Evolutionary conservation across 2,797 vertebrate species (phyloP).

Genomic region (Huso huso): DNA sequence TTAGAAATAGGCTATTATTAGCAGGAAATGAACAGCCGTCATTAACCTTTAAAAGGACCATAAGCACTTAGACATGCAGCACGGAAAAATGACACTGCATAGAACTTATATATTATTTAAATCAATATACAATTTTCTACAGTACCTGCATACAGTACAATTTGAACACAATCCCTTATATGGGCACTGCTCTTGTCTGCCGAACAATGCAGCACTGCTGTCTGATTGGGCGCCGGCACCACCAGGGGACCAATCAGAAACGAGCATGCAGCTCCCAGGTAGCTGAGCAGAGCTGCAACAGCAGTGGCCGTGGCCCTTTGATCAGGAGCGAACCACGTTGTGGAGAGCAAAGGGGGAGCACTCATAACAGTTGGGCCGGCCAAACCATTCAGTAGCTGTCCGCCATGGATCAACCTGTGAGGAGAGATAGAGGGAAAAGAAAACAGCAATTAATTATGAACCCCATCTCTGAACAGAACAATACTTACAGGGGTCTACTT

Average conservation of each 20-base stretch:
- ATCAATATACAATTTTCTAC: not conserved
- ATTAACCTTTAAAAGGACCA: too few species aligned
- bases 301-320: conserved; percentile 93
- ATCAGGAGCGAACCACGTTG: conserved; percentile 91
- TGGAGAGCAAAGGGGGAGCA: conserved; percentile 86
- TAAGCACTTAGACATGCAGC: too few species aligned
- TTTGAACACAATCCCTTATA: conserved; percentile 80
- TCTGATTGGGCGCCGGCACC: conserved; percentile 82
- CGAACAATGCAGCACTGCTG: conserved; percentile 27
- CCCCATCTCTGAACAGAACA: too few species aligned
- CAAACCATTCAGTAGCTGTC: conserved; percentile 89
- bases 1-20: too few species aligned
- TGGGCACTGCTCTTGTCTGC: conserved; percentile 32
- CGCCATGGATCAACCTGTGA: conserved; percentile 83
- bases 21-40: too few species aligned
- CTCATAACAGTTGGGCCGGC: conserved; percentile 91
- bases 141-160: conserved; percentile 85
- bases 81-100: too few species aligned
- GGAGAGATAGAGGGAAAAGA: conserved; percentile 12
- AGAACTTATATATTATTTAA: too few species aligned
- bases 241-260: conserved; percentile 84
- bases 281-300: conserved; percentile 77
- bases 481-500: too few species aligned
- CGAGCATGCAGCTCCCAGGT: conserved; percentile 74
- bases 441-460: too few species aligned